Percentiles rank a stretch among this genome's conserved stretches.
Evolutionary conservation across 2,888 invertebrate genomes (phyloP).

Genomic region (Ichneumoninae sp.): DNA sequence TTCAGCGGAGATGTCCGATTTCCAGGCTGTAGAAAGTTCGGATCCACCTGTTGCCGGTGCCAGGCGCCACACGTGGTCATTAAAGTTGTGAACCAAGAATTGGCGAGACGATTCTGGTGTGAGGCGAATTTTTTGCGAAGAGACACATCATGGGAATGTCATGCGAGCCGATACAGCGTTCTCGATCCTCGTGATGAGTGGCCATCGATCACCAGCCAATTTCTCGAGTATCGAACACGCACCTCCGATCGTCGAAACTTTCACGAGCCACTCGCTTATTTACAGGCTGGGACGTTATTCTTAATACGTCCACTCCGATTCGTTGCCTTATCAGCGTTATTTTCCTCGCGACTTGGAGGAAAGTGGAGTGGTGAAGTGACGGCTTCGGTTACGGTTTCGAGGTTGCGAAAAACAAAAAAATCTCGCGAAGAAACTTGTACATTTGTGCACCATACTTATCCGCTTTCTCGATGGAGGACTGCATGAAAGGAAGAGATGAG

Average conservation of each 20-base stretch:
- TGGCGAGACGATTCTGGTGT: not conserved
- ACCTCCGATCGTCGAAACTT: constrained; percentile 40
- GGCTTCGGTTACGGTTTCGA: not conserved
- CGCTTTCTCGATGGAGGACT: not conserved
- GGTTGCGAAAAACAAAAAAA: not conserved
- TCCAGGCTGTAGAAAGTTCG: constrained; percentile 66
- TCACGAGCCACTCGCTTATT: constrained; percentile 21
- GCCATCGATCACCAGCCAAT: constrained; percentile 14
- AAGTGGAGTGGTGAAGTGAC: not conserved
- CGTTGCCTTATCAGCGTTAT: not conserved
- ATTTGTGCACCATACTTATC: not conserved
- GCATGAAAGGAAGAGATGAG: not conserved
- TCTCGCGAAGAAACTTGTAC: not conserved
- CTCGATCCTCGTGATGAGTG: not conserved
- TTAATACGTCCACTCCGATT: not conserved
- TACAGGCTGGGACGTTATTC: not conserved
- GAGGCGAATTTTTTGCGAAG: not conserved
- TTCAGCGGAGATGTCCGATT: constrained; percentile 50
- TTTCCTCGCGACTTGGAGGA: not conserved
- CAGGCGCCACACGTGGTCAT: constrained; percentile 25
- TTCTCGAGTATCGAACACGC: constrained; percentile 26
- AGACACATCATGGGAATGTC: not conserved
- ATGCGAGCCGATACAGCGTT: constrained; percentile 2
- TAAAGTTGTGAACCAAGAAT: constrained; percentile 14
- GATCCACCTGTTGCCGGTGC: constrained; percentile 62